Conservation (phyloP, 2,113 vertebrate genomes). For the Ptilonorhynchus violaceus region DNA sequence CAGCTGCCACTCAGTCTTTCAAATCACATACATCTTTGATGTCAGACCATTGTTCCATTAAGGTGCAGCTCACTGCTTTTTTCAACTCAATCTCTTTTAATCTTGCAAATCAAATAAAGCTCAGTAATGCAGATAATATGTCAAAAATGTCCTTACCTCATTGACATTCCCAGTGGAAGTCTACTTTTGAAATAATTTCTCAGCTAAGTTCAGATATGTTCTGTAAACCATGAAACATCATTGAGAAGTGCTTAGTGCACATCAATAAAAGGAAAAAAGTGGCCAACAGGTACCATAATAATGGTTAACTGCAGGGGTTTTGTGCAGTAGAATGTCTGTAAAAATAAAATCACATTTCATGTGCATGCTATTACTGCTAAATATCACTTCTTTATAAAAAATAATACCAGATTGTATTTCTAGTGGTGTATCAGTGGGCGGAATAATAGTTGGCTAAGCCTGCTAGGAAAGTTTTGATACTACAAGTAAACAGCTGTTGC, state of each 20-base stretch:
- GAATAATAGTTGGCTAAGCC: constrained; percentile 35
- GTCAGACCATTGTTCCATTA: constrained; percentile 44
- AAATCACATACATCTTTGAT: constrained; percentile 38
- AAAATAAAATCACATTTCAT: constrained; percentile 53
- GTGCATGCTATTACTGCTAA: constrained; percentile 43
- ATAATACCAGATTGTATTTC: constrained; percentile 21
- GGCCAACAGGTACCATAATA: background rate
- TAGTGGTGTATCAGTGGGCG: background rate
- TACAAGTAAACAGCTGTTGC: constrained; percentile 5
- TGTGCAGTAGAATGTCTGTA: background rate
- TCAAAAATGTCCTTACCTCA: constrained; percentile 57
- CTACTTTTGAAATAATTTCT: constrained; percentile 66
- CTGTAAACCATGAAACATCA: constrained; percentile 63
- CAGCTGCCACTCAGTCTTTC: constrained; percentile 33
- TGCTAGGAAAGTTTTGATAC: background rate
- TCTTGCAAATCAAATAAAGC: constrained; percentile 66
- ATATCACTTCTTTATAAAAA: constrained; percentile 50
- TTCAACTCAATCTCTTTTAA: constrained; percentile 53
- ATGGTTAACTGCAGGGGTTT: constrained; percentile 42
- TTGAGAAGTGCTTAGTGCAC: constrained; percentile 23
- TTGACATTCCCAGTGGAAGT: constrained; percentile 59
- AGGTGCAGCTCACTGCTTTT: constrained; percentile 45
- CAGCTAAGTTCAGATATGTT: constrained; percentile 60
- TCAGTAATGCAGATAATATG: constrained; percentile 61
- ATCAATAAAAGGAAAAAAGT: constrained; percentile 38